phyloP scores from a whole-genome alignment of 1,140 invertebrate genomes.

The Drosophila setifemur region DNA sequence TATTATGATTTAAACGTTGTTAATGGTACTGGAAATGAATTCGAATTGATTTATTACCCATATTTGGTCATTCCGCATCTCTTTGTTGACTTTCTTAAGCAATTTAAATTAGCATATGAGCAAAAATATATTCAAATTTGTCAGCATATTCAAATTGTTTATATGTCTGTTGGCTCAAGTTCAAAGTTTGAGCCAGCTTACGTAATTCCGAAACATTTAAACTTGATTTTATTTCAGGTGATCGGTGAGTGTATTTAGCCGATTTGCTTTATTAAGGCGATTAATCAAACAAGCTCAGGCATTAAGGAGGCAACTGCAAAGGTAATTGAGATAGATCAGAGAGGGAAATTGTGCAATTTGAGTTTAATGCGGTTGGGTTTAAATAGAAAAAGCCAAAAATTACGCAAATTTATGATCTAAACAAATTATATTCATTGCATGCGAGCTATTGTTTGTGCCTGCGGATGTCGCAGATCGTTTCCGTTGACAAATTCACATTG shows the following conservation, averaged over 20 bases:
- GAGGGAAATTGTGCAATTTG: conserved; percentile 23
- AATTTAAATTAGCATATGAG: conserved; percentile 17
- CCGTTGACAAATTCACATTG: conserved; percentile 41
- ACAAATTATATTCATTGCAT: conserved; percentile 35
- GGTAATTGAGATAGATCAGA: conserved; percentile 1
- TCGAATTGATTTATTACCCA: conserved; percentile 28
- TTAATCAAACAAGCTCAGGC: conserved; percentile 12
- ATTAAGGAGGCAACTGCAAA: conserved; percentile 1
- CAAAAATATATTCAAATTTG: conserved; percentile 30
- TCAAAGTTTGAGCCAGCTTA: conserved; percentile 26
- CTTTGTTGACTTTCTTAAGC: conserved; percentile 25
- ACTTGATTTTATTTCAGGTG: conserved; percentile 5
- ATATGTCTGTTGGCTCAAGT: conserved; percentile 16
- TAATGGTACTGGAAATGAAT: conserved; percentile 19
- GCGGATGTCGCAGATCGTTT: conserved; percentile 29
- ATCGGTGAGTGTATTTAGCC: conserved; percentile 8
- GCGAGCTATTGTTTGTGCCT: conserved; percentile 22
- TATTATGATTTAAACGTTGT: not conserved
- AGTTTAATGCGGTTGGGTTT: conserved; percentile 3
- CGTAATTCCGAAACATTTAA: not conserved
- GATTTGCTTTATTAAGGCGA: conserved; percentile 22
- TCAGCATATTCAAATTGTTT: conserved; percentile 19
- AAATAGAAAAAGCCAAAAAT: conserved; percentile 15
- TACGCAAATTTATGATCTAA: conserved; percentile 45
- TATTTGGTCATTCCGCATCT: conserved; percentile 23